A percentile compares a stretch with the other conserved stretches of the same genome.
These are phyloP conservation scores for Platorchestia sp. DNA, from an alignment of 1,140 invertebrate genomes.

Conservation along the genomic window DNA sequence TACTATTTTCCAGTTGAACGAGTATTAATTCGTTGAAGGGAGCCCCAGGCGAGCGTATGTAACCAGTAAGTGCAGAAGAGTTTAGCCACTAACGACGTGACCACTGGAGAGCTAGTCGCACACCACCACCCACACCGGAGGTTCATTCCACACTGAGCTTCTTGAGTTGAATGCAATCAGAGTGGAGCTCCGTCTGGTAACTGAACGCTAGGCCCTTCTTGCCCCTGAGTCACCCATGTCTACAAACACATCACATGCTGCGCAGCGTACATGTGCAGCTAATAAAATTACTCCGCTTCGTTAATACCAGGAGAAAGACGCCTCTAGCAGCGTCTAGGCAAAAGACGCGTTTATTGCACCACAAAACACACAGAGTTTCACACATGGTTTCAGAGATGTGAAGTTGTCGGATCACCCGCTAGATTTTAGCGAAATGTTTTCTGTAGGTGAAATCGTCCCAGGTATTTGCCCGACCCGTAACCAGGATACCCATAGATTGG, in stretches of 20 bases:
- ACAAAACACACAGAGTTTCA: too few relatives aligned
- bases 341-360: too few relatives aligned
- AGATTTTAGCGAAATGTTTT: background rate
- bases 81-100: conserved; percentile 37
- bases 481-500: background rate
- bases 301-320: too few relatives aligned
- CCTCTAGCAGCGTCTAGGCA: too few relatives aligned
- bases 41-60: background rate
- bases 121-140: conserved; percentile 11
- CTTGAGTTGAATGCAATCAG: conserved; percentile 35
- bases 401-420: background rate
- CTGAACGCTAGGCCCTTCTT: conserved; percentile 11
- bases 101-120: conserved; percentile 21
- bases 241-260: conserved; percentile 1
- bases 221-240: background rate
- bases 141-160: conserved; percentile 12
- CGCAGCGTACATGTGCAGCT: background rate
- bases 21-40: background rate
- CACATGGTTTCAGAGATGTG: too few relatives aligned
- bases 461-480: background rate
- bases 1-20: background rate
- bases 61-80: background rate
- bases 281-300: background rate
- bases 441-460: background rate
- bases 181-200: conserved; percentile 39